Base-by-base conservation (phyloP, 2,797 vertebrate genomes). In the Cynodonichthys magdalenae region DNA sequence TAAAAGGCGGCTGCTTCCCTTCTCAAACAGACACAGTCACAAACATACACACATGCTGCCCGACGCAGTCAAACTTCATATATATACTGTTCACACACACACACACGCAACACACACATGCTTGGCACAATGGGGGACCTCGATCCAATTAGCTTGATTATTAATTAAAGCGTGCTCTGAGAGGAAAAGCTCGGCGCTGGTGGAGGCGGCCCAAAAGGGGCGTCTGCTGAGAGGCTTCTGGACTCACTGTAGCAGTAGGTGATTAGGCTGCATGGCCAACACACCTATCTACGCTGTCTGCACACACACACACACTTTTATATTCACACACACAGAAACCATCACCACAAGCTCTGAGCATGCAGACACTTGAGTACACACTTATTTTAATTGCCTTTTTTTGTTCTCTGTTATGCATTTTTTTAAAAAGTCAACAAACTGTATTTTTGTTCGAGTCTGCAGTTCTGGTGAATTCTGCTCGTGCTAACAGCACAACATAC, bases 121-220 rank as follows among this genome's bases (percentile, higher is more conserved):
- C 14, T 53, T 60, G 50, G 70, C 84, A 87, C 90, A 80, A 78
- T 75, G 67, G 85, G 89, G 88, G 75, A 76, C 75, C 87, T 77
- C 84, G 82, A 90, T 90, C 88, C 88, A 92, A 92, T 91, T 90
- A 92, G 85, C 89, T 81, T 87, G 89, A 90, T 90, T 92, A 92
- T 90, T 92, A 92, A 90, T 92, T 92, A 91, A 91, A 86, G 81
- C 59, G 79, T 82, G 81, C 72, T 73, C 86, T 87, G 78, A 82
- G 80, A 86, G 82, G 88, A n/a, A 87, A 85, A 90, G 74, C 77
- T 72, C 74, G 77, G 80, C 18, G 60, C 73, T 67, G 74, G 71
- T 64, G 84, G 81, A 78, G 77, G 80, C 47, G 15, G 74, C 89
- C 83, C 87, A 87, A 87, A 86, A 85, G 86, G 80, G 82, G 82